phyloP scores from a whole-genome alignment of 1,140 invertebrate genomes.

The Pentalonia nigronervosa region DNA sequence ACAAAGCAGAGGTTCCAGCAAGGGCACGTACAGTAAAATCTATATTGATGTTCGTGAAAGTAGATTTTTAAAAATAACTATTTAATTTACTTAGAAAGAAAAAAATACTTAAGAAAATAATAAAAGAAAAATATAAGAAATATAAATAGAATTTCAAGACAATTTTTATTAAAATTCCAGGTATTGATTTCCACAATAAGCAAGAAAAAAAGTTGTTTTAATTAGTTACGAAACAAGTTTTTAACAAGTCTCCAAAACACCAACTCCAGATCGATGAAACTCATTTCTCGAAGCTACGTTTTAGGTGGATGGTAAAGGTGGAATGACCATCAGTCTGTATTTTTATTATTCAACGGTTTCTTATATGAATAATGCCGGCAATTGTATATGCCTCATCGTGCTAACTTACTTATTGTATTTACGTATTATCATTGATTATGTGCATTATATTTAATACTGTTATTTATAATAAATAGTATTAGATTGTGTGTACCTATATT shows the following conservation, averaged over 20 bases:
- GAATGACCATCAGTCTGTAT: not conserved
- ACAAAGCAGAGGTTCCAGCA: too few species aligned
- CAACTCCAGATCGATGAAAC: not conserved
- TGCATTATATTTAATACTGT: not conserved
- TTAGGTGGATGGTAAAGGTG: not conserved
- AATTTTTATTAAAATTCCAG: not conserved
- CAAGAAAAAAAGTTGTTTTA: not conserved
- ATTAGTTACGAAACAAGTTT: not conserved
- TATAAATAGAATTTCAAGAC: not conserved
- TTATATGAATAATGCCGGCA: not conserved
- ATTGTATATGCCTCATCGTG: not conserved
- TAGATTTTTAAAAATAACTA: too few species aligned
- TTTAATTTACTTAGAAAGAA: too few species aligned
- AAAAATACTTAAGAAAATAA: too few species aligned
- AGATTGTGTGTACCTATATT: not conserved
- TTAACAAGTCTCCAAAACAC: not conserved
- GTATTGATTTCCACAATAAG: not conserved
- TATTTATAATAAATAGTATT: not conserved
- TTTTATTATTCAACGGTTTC: not conserved
- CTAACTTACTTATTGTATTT: not conserved
- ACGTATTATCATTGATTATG: not conserved
- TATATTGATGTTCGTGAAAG: too few species aligned
- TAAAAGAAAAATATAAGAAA: too few species aligned
- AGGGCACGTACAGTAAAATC: too few species aligned
- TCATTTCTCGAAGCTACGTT: not conserved